phyloP scores from a whole-genome alignment of 2,888 invertebrate genomes.

The Dysmachus trigonus region DNA sequence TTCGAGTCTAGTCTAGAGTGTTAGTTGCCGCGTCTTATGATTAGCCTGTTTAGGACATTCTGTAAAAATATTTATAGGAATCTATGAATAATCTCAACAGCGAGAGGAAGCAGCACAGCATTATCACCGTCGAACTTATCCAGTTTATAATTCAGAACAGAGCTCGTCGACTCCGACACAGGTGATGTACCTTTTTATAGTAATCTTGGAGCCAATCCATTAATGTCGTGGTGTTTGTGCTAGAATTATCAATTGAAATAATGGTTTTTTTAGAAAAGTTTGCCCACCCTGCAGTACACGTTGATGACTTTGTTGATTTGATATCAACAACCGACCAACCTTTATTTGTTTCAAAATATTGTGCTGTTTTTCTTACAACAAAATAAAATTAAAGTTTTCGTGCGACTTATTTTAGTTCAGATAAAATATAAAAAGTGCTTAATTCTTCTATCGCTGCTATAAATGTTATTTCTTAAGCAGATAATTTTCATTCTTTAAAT shows the following conservation, averaged over 20 bases:
- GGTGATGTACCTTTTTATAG: neutral
- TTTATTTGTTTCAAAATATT: neutral
- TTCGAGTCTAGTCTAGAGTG: neutral
- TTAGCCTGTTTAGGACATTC: neutral
- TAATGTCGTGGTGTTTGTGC: neutral
- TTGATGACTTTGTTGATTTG: neutral
- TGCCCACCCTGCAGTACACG: neutral
- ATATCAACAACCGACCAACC: no score
- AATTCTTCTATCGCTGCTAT: neutral
- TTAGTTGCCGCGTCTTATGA: neutral
- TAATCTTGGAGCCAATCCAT: neutral
- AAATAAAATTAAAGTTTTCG: no score
- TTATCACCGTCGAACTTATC: conserved; percentile 63
- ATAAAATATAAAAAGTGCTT: neutral
- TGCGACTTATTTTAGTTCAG: neutral
- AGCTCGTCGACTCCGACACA: conserved; percentile 50
- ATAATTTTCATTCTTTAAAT: neutral
- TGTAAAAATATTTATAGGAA: neutral
- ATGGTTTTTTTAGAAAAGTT: neutral
- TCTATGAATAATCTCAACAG: conserved; percentile 48
- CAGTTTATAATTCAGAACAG: conserved; percentile 64
- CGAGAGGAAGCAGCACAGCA: conserved; percentile 57
- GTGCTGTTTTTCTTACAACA: neutral
- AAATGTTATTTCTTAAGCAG: neutral
- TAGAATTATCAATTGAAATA: neutral